Base-by-base conservation (phyloP, 2,113 vertebrate genomes). In the Clarias batrachus region DNA sequence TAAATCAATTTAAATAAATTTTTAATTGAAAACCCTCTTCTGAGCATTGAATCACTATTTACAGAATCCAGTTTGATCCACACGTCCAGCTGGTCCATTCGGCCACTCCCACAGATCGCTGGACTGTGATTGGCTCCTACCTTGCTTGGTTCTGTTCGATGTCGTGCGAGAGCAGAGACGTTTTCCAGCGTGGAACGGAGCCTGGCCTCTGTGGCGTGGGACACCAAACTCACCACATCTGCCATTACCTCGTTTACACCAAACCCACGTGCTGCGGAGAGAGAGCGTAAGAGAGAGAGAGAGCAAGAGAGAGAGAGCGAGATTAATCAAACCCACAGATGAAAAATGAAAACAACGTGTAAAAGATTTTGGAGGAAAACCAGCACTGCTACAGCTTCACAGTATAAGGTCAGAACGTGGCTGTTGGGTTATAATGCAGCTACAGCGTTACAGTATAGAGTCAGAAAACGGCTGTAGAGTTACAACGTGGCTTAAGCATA, bases 191-290 rank as follows among this genome's bases (percentile, higher is more conserved):
- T 93, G 19, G 96, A 93, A 60, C 96, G 96, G 84, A 97, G 90
- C 88, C 96, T 94, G 71, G 87, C 94, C 88, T 97, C 96, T 0
- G 96, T 94, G 62, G 96, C 96, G 10, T 96, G 96, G 27, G 96
- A 97, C 94, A 97, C 96, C 90, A 97, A 96, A 89, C 94, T 96
- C 90, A 96, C 95, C 1, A 95, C 94, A 83, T 97, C 96, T 92
- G 94, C 92, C 17, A 96, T 93, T 41, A 97, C 95, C 81, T 97
- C 96, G 4, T 93, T 95, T 89, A 97, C 95, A 83, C 96, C 96
- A 88, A 96, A 96, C 93, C 94, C 95, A 89, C 96, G 96, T 71
- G 96, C 96, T 96, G 91, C 27, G 81, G 30, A n/a, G 27, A 86
- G 17, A 85, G 52, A 81, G 12, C 25, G 52, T 59, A 7, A 57